Percentiles rank a stretch among this genome's conserved stretches.
Evolutionary conservation across 92 coral and sea anemone species (phyloP).

Genomic region (Epizoanthus scotinus): DNA sequence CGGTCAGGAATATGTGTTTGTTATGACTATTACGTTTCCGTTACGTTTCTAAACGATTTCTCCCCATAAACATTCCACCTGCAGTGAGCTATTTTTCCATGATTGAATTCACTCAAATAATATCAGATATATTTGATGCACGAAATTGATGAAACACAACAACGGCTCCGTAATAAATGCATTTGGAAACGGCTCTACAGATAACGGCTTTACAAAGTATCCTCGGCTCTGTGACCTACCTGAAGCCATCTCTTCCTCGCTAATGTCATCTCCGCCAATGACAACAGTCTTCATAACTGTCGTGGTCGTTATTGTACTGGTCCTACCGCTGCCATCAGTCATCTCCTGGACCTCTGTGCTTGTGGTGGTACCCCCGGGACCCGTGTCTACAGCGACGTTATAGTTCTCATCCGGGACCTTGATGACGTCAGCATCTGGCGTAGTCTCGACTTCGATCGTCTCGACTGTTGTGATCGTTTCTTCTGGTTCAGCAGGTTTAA

Average conservation of each 20-base stretch:
- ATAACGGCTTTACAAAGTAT: too few relatives aligned
- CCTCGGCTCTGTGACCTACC: neutral
- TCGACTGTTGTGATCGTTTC: conserved; percentile 24
- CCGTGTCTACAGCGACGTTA: conserved; percentile 19
- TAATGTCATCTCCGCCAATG: conserved; percentile 18
- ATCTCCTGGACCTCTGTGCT: conserved; percentile 26
- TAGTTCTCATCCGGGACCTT: conserved; percentile 40
- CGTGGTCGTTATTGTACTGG: conserved; percentile 4
- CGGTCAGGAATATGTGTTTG: too few relatives aligned
- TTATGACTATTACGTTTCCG: too few relatives aligned
- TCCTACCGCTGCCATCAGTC: conserved; percentile 21
- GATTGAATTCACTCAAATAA: neutral
- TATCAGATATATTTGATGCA: neutral
- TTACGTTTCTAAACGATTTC: too few relatives aligned
- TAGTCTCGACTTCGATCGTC: conserved; percentile 15
- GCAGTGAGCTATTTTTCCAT: too few relatives aligned
- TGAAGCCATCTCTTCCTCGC: conserved; percentile 28
- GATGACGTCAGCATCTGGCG: conserved; percentile 25
- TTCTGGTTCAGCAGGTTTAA: conserved; percentile 26
- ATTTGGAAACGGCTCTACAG: too few relatives aligned
- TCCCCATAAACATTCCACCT: too few relatives aligned
- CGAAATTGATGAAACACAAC: too few relatives aligned
- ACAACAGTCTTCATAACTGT: conserved; percentile 26
- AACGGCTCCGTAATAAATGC: neutral
- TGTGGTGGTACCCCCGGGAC: conserved; percentile 27